Evolutionary conservation across 1,140 invertebrate genomes (phyloP), one percentile per base, ranked within the genome.

Genomic region (Thaumetopoea pityocampa): DNA sequence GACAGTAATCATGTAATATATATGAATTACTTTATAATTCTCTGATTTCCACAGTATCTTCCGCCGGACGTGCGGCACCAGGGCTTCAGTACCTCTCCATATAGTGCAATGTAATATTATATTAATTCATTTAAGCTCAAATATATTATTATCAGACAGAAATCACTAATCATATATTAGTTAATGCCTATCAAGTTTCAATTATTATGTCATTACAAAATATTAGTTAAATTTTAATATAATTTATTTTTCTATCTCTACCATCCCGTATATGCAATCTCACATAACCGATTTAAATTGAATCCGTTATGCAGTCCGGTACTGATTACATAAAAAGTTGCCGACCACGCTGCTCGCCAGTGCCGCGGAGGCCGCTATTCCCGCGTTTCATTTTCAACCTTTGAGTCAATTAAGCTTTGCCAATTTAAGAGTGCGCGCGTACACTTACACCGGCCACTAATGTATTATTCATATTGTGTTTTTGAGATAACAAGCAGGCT

Each of bases 391-490:
- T 81, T 84, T 84, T 77, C 59, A 80, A 74, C 63, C 71, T 78
- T 71, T 68, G 67, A 84, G 71, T 74, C 77, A 84, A 84, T 84
- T 84, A 84, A 81, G 69, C 67, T 69, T 72, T 49, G 70, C 74
- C 78, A 72, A 78, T 82, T 82, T 77, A 77, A 74, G 70, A 69
- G 64, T 68, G 67, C 66, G 38, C 54, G 64, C 58, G 60, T 67
- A 66, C 64, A 51, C 51, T 51, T 41, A 41, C 37, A 59, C 54
- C 58, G 58, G 45, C 53, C 55, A 55, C 73, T 81, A 58, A 80
- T 84, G 80, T 73, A 78, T 84, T 84, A 84, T 84, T 84, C 76
- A 84, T 84, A 80, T 71, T 78, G 67, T 76, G 72, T 78, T 76
- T 82, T 81, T 81, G 69, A 81, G 79, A 84, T 84, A 84, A 84